phyloP scores from a whole-genome alignment of 1,140 invertebrate genomes.

The Andrena cerasifolii region DNA sequence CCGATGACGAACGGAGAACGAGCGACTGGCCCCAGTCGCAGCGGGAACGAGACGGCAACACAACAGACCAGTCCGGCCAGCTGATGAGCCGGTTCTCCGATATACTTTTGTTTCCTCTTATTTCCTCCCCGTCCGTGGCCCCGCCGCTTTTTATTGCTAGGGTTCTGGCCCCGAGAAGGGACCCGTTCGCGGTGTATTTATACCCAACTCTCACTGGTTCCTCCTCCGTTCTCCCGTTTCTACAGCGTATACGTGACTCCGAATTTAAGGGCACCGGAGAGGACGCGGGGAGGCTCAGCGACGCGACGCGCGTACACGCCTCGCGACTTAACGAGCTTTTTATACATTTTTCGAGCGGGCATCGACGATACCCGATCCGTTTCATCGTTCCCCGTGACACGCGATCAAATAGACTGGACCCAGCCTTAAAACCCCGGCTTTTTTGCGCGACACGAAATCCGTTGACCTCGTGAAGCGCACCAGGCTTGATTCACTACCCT shows the following conservation, averaged over 20 bases:
- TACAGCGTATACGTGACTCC: slow-evolving; percentile 43
- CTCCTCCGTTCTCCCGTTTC: slow-evolving; percentile 52
- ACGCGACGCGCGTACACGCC: slow-evolving; percentile 59
- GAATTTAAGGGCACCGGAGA: slow-evolving; percentile 60
- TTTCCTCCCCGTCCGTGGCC: slow-evolving; percentile 55
- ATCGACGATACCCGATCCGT: slow-evolving; percentile 29
- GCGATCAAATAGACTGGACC: neutral
- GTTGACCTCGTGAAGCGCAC: slow-evolving; percentile 7
- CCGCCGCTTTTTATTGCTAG: slow-evolving; percentile 67
- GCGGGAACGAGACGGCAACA: slow-evolving; percentile 63
- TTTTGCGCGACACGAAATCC: neutral
- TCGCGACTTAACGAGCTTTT: slow-evolving; percentile 67
- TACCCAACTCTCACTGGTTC: slow-evolving; percentile 74
- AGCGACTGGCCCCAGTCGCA: slow-evolving; percentile 18
- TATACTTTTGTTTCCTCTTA: slow-evolving; percentile 77
- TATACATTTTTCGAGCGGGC: slow-evolving; percentile 53
- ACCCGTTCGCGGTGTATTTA: slow-evolving; percentile 75
- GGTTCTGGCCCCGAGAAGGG: slow-evolving; percentile 62
- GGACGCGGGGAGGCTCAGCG: slow-evolving; percentile 41
- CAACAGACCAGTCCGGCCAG: slow-evolving; percentile 80
- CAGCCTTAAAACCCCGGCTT: neutral
- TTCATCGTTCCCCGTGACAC: neutral
- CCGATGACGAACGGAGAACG: slow-evolving; percentile 58
- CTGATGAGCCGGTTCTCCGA: slow-evolving; percentile 81
- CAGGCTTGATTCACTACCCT: neutral